Conservation (phyloP, 2,797 vertebrate genomes). For the Amblyraja radiata region DNA sequence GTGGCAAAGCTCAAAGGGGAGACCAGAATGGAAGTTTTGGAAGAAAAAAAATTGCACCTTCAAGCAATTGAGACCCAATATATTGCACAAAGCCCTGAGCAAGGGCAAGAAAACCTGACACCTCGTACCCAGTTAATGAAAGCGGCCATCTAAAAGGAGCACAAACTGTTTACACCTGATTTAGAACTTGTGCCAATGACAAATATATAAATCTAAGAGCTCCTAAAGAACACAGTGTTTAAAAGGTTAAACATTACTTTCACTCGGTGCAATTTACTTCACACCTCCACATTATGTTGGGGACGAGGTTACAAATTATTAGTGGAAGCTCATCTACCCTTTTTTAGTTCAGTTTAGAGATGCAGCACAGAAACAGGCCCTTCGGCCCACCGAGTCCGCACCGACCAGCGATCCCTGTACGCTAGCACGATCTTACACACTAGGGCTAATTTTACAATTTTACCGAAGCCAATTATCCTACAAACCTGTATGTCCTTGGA, state of each 20-base stretch:
- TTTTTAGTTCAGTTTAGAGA: no score
- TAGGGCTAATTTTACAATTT: no score
- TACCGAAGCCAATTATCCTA: no score
- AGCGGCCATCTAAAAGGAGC: background rate
- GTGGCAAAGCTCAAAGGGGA: background rate
- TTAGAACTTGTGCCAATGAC: background rate
- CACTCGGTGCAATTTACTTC: background rate
- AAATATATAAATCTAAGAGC: background rate
- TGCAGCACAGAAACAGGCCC: no score
- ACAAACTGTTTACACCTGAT: background rate
- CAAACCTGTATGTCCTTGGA: no score
- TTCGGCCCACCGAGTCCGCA: no score
- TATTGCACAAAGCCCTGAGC: background rate
- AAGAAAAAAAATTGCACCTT: background rate
- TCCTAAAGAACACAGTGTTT: background rate
- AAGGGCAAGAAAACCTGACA: slow-evolving; percentile 9
- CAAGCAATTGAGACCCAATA: background rate
- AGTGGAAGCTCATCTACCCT: background rate
- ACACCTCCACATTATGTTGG: background rate
- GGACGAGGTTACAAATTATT: background rate
- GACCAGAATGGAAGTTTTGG: background rate
- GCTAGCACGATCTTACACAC: no score
- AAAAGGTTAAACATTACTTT: background rate
- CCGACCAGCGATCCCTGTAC: no score
- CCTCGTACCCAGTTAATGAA: background rate